A percentile compares a stretch with the other conserved stretches of the same genome.
phyloP scores from a whole-genome alignment of 35 echinoderm and acorn worm genomes.

The Hemicentrotus pulcherrimus region DNA sequence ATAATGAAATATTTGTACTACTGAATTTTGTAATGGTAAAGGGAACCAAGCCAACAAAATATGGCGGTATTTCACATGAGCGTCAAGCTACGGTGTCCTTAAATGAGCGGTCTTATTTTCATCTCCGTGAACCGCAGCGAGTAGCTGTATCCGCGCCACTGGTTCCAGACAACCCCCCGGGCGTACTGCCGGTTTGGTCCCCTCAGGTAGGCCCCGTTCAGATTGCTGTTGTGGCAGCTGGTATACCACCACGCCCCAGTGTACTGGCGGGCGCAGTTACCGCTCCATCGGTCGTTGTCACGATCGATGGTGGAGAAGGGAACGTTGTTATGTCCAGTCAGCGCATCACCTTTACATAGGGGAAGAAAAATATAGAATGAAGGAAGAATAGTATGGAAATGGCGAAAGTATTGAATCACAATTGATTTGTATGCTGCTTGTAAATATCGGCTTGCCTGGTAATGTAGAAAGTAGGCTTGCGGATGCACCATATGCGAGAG shows the following conservation, averaged over 20 bases:
- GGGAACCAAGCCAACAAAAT: too few species aligned
- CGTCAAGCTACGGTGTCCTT: neutral
- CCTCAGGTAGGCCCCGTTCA: constrained; percentile 76
- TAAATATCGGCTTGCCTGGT: too few species aligned
- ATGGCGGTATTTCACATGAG: too few species aligned
- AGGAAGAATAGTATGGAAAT: too few species aligned
- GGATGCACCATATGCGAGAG: too few species aligned
- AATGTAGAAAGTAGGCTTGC: too few species aligned
- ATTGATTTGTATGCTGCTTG: too few species aligned
- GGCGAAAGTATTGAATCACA: too few species aligned
- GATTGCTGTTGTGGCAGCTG: constrained; percentile 79
- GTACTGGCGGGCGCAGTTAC: constrained; percentile 77
- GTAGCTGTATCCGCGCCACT: constrained; percentile 66
- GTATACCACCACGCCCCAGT: constrained; percentile 86
- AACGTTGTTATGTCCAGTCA: constrained; percentile 55
- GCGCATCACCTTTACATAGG: constrained; percentile 57
- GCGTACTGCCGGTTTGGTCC: constrained; percentile 66
- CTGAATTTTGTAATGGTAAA: neutral
- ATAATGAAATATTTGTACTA: neutral
- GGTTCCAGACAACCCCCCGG: constrained; percentile 75
- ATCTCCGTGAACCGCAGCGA: constrained; percentile 74
- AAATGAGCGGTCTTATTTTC: constrained; percentile 63
- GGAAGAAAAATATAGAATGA: neutral
- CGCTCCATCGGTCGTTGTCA: constrained; percentile 70
- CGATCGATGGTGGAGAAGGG: constrained; percentile 67